Base-by-base conservation (phyloP, 2,797 vertebrate genomes). In the Parotocinclus haroldoi region DNA sequence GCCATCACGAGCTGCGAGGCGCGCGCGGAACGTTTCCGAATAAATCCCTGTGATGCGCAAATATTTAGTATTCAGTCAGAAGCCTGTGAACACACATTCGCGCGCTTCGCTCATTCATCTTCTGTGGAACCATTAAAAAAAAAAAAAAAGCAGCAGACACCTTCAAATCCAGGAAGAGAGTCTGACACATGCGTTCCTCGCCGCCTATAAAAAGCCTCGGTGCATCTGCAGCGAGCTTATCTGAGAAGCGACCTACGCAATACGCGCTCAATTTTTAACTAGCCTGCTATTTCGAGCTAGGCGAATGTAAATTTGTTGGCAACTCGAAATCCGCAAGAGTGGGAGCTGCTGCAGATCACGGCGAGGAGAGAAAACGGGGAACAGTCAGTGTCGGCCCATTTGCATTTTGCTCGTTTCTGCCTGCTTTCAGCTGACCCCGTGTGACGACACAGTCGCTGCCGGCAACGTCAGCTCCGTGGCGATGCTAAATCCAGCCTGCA, bases 221-320 rank as follows among this genome's bases (percentile, higher is more conserved):
- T 66, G 61, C 57, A 56, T 78, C 70, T 70, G 68, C 67, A 68
- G 69, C 39, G 56, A 57, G 66, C 69, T 57, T 66, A 72, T 38
- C 69, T 40, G 59, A 78, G 72, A 71, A 63, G 56, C 56, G 66
- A 63, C 76, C 73, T 76, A 78, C 71, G 76, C 76, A 76, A 76
- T 71, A 68, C 68, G 39, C 70, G 71, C 76, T 75, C 73, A 68
- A 73, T 78, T 76, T 76, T 68, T 66, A 72, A 68, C 66, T 63
- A 68, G 54, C 56, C 56, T 61, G 63, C 70, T 78, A 78, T 75
- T 78, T 78, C 73, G 48, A 76, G 66, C 66, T 64, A 76, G 73
- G 71, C 76, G 71, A 66, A 76, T 76, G 73, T 70, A 78, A 71
- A 73, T 73, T 68, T 58, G 73, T 60, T 75, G 73, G 67, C 63